These are phyloP conservation scores for Amblyopsis rosae DNA, from an alignment of 2,113 vertebrate genomes.

Conservation along the genomic window DNA sequence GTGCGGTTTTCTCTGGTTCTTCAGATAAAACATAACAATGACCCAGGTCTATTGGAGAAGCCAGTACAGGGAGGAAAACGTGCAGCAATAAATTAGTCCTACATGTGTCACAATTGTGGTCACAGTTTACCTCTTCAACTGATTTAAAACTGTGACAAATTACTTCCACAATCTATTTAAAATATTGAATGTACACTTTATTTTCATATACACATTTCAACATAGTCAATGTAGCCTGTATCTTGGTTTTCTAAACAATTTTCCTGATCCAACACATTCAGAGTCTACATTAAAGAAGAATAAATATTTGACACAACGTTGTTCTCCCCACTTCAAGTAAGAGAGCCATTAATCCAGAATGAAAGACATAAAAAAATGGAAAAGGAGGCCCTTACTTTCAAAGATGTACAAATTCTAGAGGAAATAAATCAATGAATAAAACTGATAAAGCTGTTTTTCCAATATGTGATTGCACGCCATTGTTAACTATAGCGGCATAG, in stretches of 20 bases:
- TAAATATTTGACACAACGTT: not conserved
- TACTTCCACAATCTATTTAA: not conserved
- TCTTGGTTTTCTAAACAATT: slow-evolving; percentile 22
- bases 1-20: slow-evolving; percentile 64
- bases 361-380: slow-evolving; percentile 10
- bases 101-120: slow-evolving; percentile 1
- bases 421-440: too few species aligned
- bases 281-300: slow-evolving; percentile 29
- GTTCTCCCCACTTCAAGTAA: not conserved
- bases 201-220: slow-evolving; percentile 53
- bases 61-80: slow-evolving; percentile 5
- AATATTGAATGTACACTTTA: slow-evolving; percentile 60
- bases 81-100: slow-evolving; percentile 49
- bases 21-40: slow-evolving; percentile 52
- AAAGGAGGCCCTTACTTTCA: not conserved
- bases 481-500: too few species aligned
- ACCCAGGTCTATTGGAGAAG: too few species aligned
- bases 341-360: slow-evolving; percentile 15
- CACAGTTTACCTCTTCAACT: not conserved
- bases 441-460: too few species aligned
- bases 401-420: too few species aligned
- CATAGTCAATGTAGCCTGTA: slow-evolving; percentile 32
- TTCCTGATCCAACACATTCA: slow-evolving; percentile 35
- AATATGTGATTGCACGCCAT: too few species aligned
- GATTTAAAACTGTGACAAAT: not conserved